phyloP scores from a whole-genome alignment of 1,140 invertebrate species.

The Nasonia giraulti region DNA sequence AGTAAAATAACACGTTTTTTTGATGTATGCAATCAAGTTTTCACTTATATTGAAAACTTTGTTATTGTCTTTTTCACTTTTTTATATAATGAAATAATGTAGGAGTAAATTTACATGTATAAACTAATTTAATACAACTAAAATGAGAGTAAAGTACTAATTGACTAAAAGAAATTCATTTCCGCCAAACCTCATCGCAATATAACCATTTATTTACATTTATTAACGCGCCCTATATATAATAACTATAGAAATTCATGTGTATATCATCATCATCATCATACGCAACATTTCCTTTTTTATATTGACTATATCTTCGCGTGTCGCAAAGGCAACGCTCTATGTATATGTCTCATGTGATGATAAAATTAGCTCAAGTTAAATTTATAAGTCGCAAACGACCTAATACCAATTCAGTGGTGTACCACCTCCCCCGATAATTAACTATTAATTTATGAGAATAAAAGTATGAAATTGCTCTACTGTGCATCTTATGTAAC shows the following conservation, averaged over 20 bases:
- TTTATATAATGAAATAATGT: not conserved
- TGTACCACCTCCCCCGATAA: not conserved
- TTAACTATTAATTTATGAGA: not conserved
- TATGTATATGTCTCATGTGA: not conserved
- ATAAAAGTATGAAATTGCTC: not conserved
- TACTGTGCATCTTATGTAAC: not conserved
- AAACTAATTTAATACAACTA: too few relatives aligned
- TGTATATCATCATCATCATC: not conserved
- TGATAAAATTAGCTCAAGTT: conserved; percentile 25
- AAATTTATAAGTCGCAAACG: not conserved
- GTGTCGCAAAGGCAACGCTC: conserved; percentile 7
- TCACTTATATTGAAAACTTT: not conserved
- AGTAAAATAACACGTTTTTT: not conserved
- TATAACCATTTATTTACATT: not conserved
- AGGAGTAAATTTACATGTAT: too few relatives aligned
- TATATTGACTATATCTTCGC: conserved; percentile 20
- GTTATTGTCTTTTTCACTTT: not conserved
- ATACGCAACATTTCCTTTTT: conserved; percentile 7
- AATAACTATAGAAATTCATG: not conserved
- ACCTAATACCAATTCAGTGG: not conserved
- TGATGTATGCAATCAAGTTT: not conserved
- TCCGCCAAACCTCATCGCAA: not conserved
- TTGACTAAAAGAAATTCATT: too few relatives aligned
- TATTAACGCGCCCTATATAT: not conserved
- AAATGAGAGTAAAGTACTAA: too few relatives aligned